Base-by-base conservation (phyloP, 2,113 vertebrate species). In the Neolamprologus variostigma region DNA sequence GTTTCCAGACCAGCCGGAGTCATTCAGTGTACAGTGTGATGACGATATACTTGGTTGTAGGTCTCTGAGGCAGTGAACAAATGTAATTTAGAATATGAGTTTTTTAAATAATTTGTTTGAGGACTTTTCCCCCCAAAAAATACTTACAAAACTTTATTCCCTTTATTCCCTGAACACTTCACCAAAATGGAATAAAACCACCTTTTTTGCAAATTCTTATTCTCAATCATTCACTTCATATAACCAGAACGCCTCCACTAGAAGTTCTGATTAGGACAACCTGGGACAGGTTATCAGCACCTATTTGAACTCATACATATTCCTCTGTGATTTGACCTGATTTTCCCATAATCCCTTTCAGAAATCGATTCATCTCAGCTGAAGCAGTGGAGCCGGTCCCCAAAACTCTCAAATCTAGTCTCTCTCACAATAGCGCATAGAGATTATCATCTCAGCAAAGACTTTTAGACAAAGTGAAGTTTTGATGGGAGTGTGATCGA, bases 1-100 rank as follows among this genome's bases (percentile, higher is more conserved):
- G 71, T 85, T 88, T 88, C 86, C 78, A 83, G 68, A 21, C 23
- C 3, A 68, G 23, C 57, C 8, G 14, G 37, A 40, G 21, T 82
- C 45, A 23, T 13, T 80, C 50, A 6, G 31, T 19, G 7, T 14
- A 14, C 63, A 9, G 21, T 4, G 33, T 42, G 81, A 21, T 21
- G 12, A 81, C 26, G 23, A 80, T 17, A 8, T 19, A 51, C 59
- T 87, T 51, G 8, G 17, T 50, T 57, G 42, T 7, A 50, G 23
- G 66, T 54, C 45, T 78, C 45, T 78, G 45, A 78, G 45, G 45
- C 45, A 51, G 9, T 13, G 45, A 47, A 31, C 16, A 51, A 19
- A 51, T 78, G 71, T 31, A 0, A 50, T 31, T 78, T 50, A 50
- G 23, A 47, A 76, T 68, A 47, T 13, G 45, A 31, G 23, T 2